phyloP scores from a whole-genome alignment of 2,888 invertebrate genomes.

The Capitulum mitella region DNA sequence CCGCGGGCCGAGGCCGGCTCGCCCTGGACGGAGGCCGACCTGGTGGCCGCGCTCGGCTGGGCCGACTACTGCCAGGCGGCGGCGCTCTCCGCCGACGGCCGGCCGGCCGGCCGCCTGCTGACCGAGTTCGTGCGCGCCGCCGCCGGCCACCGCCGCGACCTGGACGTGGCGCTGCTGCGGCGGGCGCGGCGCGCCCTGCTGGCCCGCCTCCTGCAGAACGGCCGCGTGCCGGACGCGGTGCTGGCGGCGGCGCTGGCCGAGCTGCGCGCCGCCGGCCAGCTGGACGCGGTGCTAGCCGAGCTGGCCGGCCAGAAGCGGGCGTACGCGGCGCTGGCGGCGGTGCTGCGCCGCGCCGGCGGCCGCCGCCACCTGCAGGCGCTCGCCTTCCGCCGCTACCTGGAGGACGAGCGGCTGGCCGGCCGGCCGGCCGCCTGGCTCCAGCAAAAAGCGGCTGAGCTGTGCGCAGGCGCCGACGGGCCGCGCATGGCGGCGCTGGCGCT shows the following conservation, averaged over 20 bases:
- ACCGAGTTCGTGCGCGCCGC: background rate
- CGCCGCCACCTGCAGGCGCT: background rate
- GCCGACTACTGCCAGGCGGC: slow-evolving; percentile 5
- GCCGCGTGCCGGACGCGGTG: background rate
- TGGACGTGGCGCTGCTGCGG: background rate
- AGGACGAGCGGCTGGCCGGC: background rate
- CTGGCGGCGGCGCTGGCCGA: background rate
- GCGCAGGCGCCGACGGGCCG: background rate
- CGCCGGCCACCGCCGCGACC: background rate
- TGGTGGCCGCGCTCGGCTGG: background rate
- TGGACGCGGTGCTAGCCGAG: background rate
- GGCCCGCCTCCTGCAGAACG: background rate
- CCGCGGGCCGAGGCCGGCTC: background rate
- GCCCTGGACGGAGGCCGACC: background rate
- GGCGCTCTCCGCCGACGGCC: background rate
- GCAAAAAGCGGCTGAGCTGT: background rate
- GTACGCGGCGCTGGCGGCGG: background rate
- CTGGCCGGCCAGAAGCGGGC: background rate
- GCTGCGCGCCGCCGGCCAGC: background rate
- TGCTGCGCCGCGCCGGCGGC: background rate
- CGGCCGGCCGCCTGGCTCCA: background rate
- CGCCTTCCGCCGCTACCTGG: background rate
- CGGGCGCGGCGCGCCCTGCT: background rate
- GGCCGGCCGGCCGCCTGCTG: background rate
- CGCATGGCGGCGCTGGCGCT: background rate